Base-by-base conservation (phyloP, 2,113 vertebrate genomes). In the Nicator chloris region DNA sequence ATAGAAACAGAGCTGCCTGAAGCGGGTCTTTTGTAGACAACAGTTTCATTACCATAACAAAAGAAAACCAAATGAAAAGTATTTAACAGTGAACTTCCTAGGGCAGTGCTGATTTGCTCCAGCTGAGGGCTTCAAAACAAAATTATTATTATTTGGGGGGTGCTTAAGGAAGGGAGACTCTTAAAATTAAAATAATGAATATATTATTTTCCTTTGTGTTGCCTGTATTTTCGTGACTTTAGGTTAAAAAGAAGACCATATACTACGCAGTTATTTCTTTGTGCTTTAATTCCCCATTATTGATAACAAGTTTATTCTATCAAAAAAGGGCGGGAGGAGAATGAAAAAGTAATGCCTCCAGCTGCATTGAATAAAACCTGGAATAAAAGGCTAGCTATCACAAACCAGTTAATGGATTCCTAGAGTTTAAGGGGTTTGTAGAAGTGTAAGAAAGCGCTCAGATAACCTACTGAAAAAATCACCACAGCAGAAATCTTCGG, bases 161-260 rank as follows among this genome's bases (percentile, higher is more conserved):
- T 82, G 47, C 77, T 86, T 91, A 59, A 57, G 35, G 70, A 60
- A 90, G 54, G 73, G 54, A 85, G 30, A 61, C 28, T 94, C 85
- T 81, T 78, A 76, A 75, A 88, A 91, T 91, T 85, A 82, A 94
- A 86, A 71, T 95, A 97, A 91, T 81, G 44, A 86, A 83, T 77
- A 49, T 83, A 85, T 94, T 79, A 28, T 93, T 96, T 94, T 87
- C 65, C 49, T 93, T 88, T 93, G n/a, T 73, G 69, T 77, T 86
- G 15, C 51, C 64, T 68, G 65, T 77, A 54, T 83, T 96, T 87
- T 72, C 64, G 56, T 56, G 64, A 40, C 59, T 82, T 91, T 10
- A 66, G 30, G 66, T 85, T 91, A 82, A 94, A 93, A 96, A 89
- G 83, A 93, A 82, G 89, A 72, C 77, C 66, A 51, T 77, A 63